Base-by-base conservation (phyloP, 2,113 vertebrate species). In the Tragelaphus imberbis region DNA sequence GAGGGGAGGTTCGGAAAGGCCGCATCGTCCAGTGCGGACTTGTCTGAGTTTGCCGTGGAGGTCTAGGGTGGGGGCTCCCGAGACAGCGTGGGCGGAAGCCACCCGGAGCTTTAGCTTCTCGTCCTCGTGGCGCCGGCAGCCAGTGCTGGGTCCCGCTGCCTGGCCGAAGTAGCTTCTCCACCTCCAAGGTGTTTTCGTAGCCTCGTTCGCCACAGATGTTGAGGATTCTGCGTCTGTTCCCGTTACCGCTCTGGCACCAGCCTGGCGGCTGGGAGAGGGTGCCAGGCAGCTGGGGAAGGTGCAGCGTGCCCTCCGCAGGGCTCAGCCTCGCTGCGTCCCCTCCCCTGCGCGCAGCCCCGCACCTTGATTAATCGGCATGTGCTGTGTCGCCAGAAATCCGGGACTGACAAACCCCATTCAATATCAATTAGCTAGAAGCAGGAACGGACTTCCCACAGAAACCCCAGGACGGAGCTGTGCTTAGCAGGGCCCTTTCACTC, bases 391-490 rank as follows among this genome's bases (percentile, higher is more conserved):
- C 91, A 55, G 94, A 96, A 97, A 97, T 94, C 89, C 23, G 53
- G 56, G 82, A 94, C 80, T 93, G 93, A 94, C 77, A 97, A 94
- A 97, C 71, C 63, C 40, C 12, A 93, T 91, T 97, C 96, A 85
- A 2, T 97, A 90, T 91, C 96, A 96, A 85, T 97, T 98, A 98
- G 80, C 86, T 95, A 63, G 53, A 84, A 84, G 79, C 84, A 93
- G 90, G 68, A 97, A n/a, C 6, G 44, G 89, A 93, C 94, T 95
- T 91, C 94, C 94, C 95, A 65, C 89, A 86, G 96, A 97, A 93
- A 91, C 82, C 84, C 10, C 53, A 65, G 79, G 90, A 95, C 53
- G 88, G 95, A 71, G 71, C 56, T 53, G 16, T 93, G 27, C 94
- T 97, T 87, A 89, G 75, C 56, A 65, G 47, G 82, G 71, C 58